These are phyloP conservation scores for Tanypteryx hageni DNA, from an alignment of 2,888 invertebrate genomes.

Conservation along the genomic window DNA sequence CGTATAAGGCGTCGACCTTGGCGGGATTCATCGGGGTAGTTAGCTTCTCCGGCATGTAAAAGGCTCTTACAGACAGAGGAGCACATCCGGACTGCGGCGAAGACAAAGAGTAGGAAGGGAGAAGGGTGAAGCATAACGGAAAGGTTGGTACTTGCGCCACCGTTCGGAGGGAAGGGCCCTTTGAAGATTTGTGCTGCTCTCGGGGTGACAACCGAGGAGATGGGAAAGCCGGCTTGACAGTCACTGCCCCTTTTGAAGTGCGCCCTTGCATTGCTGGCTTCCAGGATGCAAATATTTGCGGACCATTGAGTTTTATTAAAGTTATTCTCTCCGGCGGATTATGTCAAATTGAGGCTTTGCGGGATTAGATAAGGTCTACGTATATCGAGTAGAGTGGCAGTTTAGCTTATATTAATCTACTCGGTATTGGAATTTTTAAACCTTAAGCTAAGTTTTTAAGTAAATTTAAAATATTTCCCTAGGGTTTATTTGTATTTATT, in stretches of 20 bases:
- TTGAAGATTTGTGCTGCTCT: background rate
- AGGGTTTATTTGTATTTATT: too few relatives aligned
- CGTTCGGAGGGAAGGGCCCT: background rate
- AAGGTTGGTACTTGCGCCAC: background rate
- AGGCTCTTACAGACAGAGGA: background rate
- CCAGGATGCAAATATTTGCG: background rate
- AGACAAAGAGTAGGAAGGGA: background rate
- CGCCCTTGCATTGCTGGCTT: background rate
- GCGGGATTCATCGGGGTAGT: too few relatives aligned
- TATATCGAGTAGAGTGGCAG: too few relatives aligned
- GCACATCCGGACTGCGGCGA: background rate
- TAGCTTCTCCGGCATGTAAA: background rate
- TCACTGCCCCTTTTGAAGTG: background rate
- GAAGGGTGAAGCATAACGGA: background rate
- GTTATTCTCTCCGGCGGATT: background rate
- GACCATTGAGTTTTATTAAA: background rate
- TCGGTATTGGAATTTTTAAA: too few relatives aligned
- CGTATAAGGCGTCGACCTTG: too few relatives aligned
- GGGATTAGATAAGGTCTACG: background rate
- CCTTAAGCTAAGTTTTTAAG: too few relatives aligned
- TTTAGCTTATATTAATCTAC: too few relatives aligned
- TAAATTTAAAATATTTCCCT: too few relatives aligned
- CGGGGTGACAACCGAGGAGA: background rate
- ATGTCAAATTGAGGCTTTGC: background rate
- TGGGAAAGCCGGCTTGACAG: background rate